These are phyloP conservation scores for Peucedramus taeniatus DNA, from an alignment of 2,113 vertebrate species.

Conservation along the genomic window DNA sequence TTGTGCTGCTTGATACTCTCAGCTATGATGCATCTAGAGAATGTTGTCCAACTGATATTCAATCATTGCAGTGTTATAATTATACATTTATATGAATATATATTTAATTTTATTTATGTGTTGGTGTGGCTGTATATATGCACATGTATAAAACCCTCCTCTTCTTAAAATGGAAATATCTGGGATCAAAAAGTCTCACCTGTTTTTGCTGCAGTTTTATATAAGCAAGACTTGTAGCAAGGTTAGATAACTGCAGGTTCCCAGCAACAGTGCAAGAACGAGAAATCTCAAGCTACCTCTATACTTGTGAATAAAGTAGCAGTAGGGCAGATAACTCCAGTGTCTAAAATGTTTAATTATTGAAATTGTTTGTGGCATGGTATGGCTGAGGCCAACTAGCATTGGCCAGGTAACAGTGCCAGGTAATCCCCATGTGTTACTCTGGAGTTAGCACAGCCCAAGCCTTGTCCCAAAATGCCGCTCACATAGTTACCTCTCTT, in stretches of 20 bases:
- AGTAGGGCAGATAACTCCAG: neutral
- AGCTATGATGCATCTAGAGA: neutral
- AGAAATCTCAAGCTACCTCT: neutral
- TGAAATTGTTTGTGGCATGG: neutral
- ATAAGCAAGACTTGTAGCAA: neutral
- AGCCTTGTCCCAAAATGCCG: neutral
- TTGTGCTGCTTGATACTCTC: neutral
- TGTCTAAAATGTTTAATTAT: neutral
- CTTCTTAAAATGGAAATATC: neutral
- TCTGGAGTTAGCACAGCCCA: neutral
- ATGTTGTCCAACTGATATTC: neutral
- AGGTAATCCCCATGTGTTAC: neutral
- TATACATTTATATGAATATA: neutral
- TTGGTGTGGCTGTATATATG: too few relatives aligned
- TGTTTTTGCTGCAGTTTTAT: neutral
- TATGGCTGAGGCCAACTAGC: neutral
- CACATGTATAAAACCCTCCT: neutral
- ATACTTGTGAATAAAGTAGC: neutral
- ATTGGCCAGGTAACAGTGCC: neutral
- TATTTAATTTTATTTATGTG: neutral
- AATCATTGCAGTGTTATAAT: neutral
- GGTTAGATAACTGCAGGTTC: neutral
- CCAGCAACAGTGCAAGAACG: neutral
- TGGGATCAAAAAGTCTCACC: neutral
- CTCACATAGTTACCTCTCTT: neutral